These are phyloP conservation scores for Psittacula cyanocephala DNA, from an alignment of 2,113 vertebrate genomes.

Conservation along the genomic window DNA sequence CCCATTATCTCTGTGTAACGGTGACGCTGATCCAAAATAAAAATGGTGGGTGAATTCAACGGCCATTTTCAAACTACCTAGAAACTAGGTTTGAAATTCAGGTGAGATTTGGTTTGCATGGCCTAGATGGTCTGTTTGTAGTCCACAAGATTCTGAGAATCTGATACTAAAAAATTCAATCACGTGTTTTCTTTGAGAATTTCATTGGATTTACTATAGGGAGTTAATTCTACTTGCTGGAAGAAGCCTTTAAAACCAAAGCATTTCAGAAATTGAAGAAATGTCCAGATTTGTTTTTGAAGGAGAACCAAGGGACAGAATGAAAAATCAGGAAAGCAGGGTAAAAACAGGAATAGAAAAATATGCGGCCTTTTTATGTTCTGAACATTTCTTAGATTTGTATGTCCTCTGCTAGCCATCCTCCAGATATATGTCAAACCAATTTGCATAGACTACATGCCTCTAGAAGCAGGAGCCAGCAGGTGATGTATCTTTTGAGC, in stretches of 20 bases:
- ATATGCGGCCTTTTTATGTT: background rate
- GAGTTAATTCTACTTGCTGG: background rate
- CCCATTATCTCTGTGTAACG: too few species aligned
- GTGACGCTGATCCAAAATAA: background rate
- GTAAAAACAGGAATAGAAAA: background rate
- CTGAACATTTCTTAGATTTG: background rate
- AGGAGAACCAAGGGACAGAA: background rate
- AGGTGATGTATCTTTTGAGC: background rate
- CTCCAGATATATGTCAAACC: background rate
- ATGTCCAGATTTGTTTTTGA: slow-evolving; percentile 4
- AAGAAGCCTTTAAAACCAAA: slow-evolving; percentile 18
- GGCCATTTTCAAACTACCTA: background rate
- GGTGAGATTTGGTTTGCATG: background rate
- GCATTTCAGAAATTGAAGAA: background rate
- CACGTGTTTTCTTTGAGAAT: background rate
- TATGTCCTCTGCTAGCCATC: background rate
- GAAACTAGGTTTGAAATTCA: slow-evolving; percentile 11
- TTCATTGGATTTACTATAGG: background rate
- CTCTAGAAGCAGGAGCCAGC: background rate
- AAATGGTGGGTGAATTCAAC: background rate
- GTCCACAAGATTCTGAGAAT: background rate
- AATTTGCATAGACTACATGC: background rate
- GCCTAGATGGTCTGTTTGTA: background rate
- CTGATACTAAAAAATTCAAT: background rate
- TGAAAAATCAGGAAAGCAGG: background rate